Evolutionary conservation across 2,888 invertebrate species (phyloP).

Genomic region (Limnephilus auricula): DNA sequence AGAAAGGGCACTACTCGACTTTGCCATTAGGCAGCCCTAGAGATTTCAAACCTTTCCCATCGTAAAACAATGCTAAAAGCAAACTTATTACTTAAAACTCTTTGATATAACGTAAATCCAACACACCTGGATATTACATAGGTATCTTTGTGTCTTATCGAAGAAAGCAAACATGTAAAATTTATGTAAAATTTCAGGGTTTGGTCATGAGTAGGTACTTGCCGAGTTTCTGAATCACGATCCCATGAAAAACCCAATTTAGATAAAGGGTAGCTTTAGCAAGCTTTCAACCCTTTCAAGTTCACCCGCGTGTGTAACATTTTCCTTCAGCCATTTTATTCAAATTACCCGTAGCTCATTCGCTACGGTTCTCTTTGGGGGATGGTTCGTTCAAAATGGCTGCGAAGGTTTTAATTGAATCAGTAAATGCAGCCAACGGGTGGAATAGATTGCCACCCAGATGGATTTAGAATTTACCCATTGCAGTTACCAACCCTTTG

Average conservation of each 20-base stretch:
- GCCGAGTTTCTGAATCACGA: neutral
- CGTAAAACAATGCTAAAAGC: constrained; percentile 36
- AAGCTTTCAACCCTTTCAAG: constrained; percentile 42
- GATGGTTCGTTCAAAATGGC: constrained; percentile 52
- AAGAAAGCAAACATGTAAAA: too few relatives aligned
- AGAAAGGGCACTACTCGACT: constrained; percentile 49
- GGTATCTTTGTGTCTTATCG: too few relatives aligned
- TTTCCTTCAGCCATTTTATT: constrained; percentile 42
- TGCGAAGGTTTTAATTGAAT: constrained; percentile 62
- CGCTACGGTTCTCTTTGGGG: neutral
- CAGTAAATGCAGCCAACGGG: constrained; percentile 56
- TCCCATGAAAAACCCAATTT: neutral
- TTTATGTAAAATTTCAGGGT: neutral
- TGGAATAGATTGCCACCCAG: constrained; percentile 56
- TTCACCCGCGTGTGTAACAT: constrained; percentile 28
- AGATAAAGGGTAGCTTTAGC: neutral
- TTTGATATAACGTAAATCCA: neutral
- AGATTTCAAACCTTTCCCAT: constrained; percentile 42
- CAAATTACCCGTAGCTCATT: constrained; percentile 30
- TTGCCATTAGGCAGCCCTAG: constrained; percentile 49
- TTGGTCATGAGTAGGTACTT: neutral
- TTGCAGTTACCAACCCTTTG: constrained; percentile 62
- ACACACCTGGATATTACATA: neutral
- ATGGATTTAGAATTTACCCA: constrained; percentile 59
- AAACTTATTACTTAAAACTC: constrained; percentile 35